Evolutionary conservation across 2,888 invertebrate species (phyloP).

Genomic region (Hofmannophila pseudospretella): DNA sequence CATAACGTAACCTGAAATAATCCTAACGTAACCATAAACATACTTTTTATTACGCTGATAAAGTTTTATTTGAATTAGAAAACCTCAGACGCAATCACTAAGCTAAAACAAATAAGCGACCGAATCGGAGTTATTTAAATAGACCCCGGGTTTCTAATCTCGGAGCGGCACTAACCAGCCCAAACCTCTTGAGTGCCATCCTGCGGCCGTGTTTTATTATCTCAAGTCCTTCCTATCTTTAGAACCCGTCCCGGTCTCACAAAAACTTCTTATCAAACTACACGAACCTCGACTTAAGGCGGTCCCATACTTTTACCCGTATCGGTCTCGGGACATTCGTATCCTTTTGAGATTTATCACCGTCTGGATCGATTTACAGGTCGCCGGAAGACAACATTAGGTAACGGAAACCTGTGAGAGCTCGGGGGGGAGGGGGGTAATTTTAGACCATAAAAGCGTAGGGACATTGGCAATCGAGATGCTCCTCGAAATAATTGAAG

Average conservation of each 20-base stretch:
- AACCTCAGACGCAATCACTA: slow-evolving; percentile 25
- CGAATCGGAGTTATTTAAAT: slow-evolving; percentile 52
- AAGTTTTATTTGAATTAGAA: slow-evolving; percentile 19
- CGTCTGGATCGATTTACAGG: slow-evolving; percentile 60
- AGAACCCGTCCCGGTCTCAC: slow-evolving; percentile 53
- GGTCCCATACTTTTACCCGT: slow-evolving; percentile 69
- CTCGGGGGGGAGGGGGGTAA: slow-evolving; percentile 45
- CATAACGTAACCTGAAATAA: slow-evolving; percentile 55
- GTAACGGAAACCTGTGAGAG: slow-evolving; percentile 61
- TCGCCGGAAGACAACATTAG: slow-evolving; percentile 64
- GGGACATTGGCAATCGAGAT: slow-evolving; percentile 37
- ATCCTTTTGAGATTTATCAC: slow-evolving; percentile 62
- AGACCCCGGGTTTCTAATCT: slow-evolving; percentile 49
- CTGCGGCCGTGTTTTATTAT: slow-evolving; percentile 56
- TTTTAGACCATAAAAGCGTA: slow-evolving; percentile 50
- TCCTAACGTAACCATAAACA: slow-evolving; percentile 12
- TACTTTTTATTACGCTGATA: background rate
- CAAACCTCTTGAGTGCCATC: slow-evolving; percentile 56
- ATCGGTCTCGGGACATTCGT: slow-evolving; percentile 32
- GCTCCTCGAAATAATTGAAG: slow-evolving; percentile 44
- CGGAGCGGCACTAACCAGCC: slow-evolving; percentile 26
- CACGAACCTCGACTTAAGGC: slow-evolving; percentile 71
- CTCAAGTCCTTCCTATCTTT: slow-evolving; percentile 55
- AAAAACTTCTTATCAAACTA: slow-evolving; percentile 73
- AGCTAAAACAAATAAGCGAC: slow-evolving; percentile 55